Evolutionary conservation across 2,113 vertebrate genomes (phyloP).

Genomic region (Pongo abelii): DNA sequence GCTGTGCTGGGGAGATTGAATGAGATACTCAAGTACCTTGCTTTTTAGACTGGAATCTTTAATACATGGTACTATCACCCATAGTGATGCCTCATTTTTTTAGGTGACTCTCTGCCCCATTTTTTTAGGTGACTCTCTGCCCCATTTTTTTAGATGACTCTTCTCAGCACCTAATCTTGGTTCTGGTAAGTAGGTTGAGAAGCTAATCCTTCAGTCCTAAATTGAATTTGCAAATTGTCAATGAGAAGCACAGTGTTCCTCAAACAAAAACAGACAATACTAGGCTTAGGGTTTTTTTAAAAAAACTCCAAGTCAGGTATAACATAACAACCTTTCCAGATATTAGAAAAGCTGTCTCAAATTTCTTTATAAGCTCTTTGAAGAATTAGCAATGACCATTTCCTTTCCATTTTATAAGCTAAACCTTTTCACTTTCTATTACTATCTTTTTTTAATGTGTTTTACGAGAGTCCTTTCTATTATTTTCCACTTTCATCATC

Average conservation of each 20-base stretch:
- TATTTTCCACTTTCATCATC: slow-evolving; percentile 10
- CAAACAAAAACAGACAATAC: background rate
- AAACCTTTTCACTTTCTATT: background rate
- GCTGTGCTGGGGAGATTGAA: accelerated
- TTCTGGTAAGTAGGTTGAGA: background rate
- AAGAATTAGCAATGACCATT: background rate
- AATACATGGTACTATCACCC: background rate
- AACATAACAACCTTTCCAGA: background rate
- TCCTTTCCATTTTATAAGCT: slow-evolving; percentile 29
- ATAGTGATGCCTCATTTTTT: background rate
- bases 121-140: background rate
- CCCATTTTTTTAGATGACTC: too few species aligned
- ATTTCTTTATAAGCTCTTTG: slow-evolving; percentile 33
- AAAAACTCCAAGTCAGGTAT: background rate
- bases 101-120: background rate
- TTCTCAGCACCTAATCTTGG: background rate
- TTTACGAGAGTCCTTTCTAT: background rate
- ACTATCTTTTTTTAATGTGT: background rate
- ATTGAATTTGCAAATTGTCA: background rate
- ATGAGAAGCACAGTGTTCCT: background rate
- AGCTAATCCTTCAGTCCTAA: background rate
- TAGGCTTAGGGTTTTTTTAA: background rate
- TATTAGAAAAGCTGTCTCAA: background rate
- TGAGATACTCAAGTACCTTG: background rate
- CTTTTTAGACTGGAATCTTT: background rate